Percentiles rank a stretch among this genome's conserved stretches.
These are phyloP conservation scores for Sycobia sp. DNA, from an alignment of 1,140 invertebrate genomes.

Conservation along the genomic window DNA sequence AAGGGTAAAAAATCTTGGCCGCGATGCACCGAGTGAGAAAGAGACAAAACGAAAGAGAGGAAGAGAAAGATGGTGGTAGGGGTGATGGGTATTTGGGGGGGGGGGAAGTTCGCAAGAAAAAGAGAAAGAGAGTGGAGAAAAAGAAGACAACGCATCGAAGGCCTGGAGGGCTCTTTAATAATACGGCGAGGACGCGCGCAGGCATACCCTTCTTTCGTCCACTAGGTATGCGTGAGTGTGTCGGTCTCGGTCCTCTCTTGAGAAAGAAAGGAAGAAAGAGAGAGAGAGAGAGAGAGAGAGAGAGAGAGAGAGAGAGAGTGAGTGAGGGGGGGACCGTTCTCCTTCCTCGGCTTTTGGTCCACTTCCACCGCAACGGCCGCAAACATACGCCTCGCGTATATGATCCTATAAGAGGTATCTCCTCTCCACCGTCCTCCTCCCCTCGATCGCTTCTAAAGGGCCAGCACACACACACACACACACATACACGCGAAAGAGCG, in stretches of 20 bases:
- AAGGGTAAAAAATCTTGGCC: constrained; percentile 6
- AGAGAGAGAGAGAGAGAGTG: constrained; percentile 7
- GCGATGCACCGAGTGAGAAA: constrained; percentile 25
- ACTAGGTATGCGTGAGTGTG: constrained; percentile 45
- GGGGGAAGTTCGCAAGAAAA: constrained; percentile 23
- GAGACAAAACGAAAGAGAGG: constrained; percentile 28
- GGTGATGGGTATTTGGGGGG: constrained; percentile 18
- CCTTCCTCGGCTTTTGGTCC: too few species aligned
- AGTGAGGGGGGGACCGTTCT: constrained; percentile 28
- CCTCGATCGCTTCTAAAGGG: too few species aligned
- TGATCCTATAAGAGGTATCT: neutral
- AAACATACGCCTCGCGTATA: too few species aligned
- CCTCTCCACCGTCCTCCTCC: too few species aligned
- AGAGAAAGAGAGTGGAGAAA: constrained; percentile 35
- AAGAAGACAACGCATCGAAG: constrained; percentile 11
- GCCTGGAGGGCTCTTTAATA: constrained; percentile 48
- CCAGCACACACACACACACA: too few species aligned
- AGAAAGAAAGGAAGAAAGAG: constrained; percentile 27
- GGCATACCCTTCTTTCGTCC: too few species aligned
- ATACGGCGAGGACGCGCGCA: constrained; percentile 43
- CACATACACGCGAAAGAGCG: too few species aligned
- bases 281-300: neutral
- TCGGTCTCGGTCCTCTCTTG: constrained; percentile 34
- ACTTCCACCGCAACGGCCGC: too few species aligned
- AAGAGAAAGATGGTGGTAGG: constrained; percentile 13